phyloP scores from a whole-genome alignment of 1,140 invertebrate species.

The Bombus affinis region DNA sequence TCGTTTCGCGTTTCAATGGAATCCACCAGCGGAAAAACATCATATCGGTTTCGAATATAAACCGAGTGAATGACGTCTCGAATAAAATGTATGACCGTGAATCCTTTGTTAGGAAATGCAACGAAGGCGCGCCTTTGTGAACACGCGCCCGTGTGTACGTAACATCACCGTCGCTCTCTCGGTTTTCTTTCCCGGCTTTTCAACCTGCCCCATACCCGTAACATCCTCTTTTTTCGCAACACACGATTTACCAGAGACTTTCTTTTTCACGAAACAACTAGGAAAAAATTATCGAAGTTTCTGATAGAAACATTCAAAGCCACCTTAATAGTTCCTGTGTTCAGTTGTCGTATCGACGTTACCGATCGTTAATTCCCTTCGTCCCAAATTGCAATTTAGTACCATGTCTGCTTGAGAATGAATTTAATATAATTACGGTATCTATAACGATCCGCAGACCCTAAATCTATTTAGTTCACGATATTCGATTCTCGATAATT shows the following conservation, averaged over 20 bases:
- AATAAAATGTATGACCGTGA: constrained; percentile 11
- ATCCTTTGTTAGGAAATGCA: constrained; percentile 21
- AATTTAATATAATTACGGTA: background rate
- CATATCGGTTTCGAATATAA: background rate
- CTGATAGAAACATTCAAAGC: background rate
- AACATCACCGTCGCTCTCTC: background rate
- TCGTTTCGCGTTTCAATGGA: constrained; percentile 6
- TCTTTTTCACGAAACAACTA: background rate
- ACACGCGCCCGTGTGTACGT: background rate
- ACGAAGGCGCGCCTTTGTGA: constrained; percentile 8
- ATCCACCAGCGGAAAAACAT: background rate
- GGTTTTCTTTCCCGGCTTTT: constrained; percentile 4
- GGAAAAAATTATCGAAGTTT: constrained; percentile 1
- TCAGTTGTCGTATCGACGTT: background rate
- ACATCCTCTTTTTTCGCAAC: background rate
- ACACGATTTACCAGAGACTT: background rate
- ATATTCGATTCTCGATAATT: background rate
- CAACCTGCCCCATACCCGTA: background rate
- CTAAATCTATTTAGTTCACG: background rate
- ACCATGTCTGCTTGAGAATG: background rate
- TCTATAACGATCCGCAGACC: background rate
- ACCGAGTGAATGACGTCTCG: background rate
- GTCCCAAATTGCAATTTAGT: background rate
- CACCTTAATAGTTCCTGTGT: too few relatives aligned
- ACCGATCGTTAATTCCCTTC: background rate